These are phyloP conservation scores for Sanderia malayensis DNA, from an alignment of 30 jellyfish, hydroid and myxozoan genomes.

Conservation along the genomic window DNA sequence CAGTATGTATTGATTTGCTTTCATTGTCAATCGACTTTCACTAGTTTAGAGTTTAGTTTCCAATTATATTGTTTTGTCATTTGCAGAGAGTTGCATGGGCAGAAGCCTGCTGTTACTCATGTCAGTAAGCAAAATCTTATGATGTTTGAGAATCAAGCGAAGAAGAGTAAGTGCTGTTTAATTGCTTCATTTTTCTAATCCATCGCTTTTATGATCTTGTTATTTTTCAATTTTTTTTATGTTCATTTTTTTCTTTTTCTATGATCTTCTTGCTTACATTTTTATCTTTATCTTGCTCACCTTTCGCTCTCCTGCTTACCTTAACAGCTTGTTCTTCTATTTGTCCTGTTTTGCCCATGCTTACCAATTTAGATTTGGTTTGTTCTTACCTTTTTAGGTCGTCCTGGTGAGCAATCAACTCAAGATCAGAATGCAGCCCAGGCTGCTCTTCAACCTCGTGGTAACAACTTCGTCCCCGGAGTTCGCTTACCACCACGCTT, in stretches of 20 bases:
- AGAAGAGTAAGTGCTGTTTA: conserved; percentile 59
- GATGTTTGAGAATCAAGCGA: conserved; percentile 89
- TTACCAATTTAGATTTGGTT: too few relatives aligned
- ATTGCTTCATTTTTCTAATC: not conserved
- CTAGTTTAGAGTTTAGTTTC: too few relatives aligned
- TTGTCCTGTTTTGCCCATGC: too few relatives aligned
- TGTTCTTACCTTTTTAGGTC: conserved; percentile 18
- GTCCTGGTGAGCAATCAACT: conserved; percentile 33
- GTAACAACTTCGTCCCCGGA: conserved; percentile 1
- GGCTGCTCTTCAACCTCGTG: conserved; percentile 46
- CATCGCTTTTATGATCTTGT: not conserved
- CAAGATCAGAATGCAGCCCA: conserved; percentile 26
- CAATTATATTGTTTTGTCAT: too few relatives aligned
- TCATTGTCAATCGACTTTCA: too few relatives aligned
- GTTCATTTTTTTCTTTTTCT: too few relatives aligned
- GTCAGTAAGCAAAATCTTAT: conserved; percentile 89
- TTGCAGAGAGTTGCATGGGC: conserved; percentile 85
- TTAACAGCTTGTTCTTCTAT: too few relatives aligned
- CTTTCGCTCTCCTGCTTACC: too few relatives aligned
- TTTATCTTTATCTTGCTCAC: too few relatives aligned
- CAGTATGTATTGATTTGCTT: conserved; percentile 82
- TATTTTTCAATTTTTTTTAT: too few relatives aligned
- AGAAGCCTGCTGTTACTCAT: conserved; percentile 82
- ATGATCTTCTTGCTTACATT: too few relatives aligned
- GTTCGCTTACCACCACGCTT: conserved; percentile 56